Base-by-base conservation (phyloP, 1,140 invertebrate species). In the Camponotus vicinus region DNA sequence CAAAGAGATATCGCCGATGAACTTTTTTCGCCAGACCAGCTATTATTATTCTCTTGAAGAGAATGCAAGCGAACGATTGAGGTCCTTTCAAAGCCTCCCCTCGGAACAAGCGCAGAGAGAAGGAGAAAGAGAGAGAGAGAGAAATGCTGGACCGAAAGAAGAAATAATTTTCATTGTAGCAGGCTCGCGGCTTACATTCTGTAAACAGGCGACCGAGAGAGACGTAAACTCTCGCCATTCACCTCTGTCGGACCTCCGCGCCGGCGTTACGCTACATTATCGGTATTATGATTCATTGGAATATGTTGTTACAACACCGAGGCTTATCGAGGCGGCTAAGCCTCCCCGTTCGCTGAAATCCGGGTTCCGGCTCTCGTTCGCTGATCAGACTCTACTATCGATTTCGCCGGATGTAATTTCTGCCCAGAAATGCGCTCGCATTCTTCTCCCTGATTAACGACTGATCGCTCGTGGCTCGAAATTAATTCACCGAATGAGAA, bases 241-340 rank as follows among this genome's bases (percentile, higher is more conserved):
- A 86, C 69, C 71, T 66, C 11, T 45, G 49, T 15, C 21, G 49
- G 27, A 11, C 42, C 71, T 64, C 59, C 45, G 63, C 37, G 66
- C 77, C 75, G 67, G 63, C 64, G 70, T 86, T 86, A 85, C 63
- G 34, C 27, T 73, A 52, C 11, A 87, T 87, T 89, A 89, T 84
- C 79, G 79, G 61, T 87, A 77, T 86, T 90, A 78, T 88, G 88
- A 90, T 90, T 90, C 89, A 88, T 83, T 70, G 15, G 86, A 59
- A 27, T 34, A 45, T 86, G 52, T 82, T 90, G 66, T 90, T 90
- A 86, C 86, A 84, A 88, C 76, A 88, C 4, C 27, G n/a, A 32
- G 27, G 66, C 66, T 90, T 90, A 90, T 90, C 86, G 61, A 42
- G 11, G 2, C 49, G 52, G 18, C 13, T 27, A 69, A 89, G 59